phyloP scores from a whole-genome alignment of 2,888 invertebrate genomes.

The Neoitamus cyanurus region DNA sequence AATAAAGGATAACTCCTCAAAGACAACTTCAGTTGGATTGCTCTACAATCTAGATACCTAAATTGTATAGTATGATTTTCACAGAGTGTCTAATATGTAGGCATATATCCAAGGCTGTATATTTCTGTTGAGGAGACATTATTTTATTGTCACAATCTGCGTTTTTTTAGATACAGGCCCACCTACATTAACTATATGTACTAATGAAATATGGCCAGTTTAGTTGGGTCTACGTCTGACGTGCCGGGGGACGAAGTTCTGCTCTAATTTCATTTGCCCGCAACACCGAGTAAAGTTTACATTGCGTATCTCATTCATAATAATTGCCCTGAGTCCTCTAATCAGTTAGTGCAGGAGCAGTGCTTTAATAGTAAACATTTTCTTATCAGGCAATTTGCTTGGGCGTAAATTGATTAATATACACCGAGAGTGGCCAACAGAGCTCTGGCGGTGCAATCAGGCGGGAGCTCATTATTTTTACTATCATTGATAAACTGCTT shows the following conservation, averaged over 20 bases:
- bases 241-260: background rate
- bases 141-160: no score
- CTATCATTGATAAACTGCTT: background rate
- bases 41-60: no score
- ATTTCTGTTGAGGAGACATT: no score
- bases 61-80: no score
- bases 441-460: background rate
- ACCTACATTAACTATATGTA: no score
- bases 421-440: background rate
- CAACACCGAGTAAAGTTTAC: background rate
- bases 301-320: background rate
- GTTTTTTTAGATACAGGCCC: no score
- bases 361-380: background rate
- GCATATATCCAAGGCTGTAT: no score
- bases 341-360: background rate
- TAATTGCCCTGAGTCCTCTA: background rate
- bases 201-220: background rate
- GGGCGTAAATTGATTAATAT: background rate
- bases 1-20: no score
- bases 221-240: background rate
- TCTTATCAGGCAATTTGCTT: conserved; percentile 1
- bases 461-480: background rate
- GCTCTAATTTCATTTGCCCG: background rate
- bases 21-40: no score
- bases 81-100: no score